Evolutionary conservation across 1,140 invertebrate species (phyloP).

Genomic region (Parasteatoda tepidariorum): DNA sequence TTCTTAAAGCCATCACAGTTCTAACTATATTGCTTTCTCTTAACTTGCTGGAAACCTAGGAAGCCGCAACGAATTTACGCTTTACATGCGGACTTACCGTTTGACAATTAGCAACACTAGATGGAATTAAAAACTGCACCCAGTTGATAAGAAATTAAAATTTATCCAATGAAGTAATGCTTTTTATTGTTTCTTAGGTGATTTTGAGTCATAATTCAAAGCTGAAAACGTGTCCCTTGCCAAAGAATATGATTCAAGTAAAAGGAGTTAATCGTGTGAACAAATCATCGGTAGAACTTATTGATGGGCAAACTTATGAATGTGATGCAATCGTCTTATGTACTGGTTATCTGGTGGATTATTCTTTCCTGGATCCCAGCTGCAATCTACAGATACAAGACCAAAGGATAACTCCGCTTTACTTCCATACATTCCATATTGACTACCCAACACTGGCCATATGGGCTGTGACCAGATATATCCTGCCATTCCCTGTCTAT

Average conservation of each 20-base stretch:
- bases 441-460: conserved; percentile 81
- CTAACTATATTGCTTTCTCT: too few species aligned
- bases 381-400: conserved; percentile 80
- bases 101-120: too few species aligned
- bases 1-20: too few species aligned
- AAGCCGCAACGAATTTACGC: too few species aligned
- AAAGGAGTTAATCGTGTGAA: conserved; percentile 31
- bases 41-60: too few species aligned
- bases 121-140: too few species aligned
- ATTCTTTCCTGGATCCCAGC: conserved; percentile 66
- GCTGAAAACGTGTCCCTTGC: conserved; percentile 35
- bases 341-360: conserved; percentile 69
- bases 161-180: not conserved
- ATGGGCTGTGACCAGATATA: conserved; percentile 83
- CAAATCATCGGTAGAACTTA: conserved; percentile 61
- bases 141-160: too few species aligned
- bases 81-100: too few species aligned
- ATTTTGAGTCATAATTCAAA: conserved; percentile 48
- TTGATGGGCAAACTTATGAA: conserved; percentile 63
- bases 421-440: conserved; percentile 86
- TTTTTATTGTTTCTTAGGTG: conserved; percentile 3
- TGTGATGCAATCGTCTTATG: conserved; percentile 69
- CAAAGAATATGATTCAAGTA: conserved; percentile 46
- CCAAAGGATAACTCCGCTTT: conserved; percentile 84
- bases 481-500: conserved; percentile 87